Conservation (phyloP, 2,888 invertebrate species). For the Mactromeris polynyma region DNA sequence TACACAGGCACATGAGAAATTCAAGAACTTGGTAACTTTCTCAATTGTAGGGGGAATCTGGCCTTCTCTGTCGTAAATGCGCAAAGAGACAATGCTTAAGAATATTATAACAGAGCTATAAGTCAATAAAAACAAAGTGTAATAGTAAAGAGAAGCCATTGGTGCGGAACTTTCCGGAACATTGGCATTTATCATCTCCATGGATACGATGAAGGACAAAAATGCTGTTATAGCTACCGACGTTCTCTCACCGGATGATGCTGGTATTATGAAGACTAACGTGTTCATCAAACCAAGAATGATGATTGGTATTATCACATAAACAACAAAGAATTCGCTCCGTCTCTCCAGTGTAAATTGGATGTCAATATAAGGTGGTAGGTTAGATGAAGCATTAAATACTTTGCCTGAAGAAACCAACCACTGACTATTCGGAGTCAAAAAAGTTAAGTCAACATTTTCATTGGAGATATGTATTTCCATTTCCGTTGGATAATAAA, state of each 20-base stretch:
- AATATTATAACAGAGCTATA: too few relatives aligned
- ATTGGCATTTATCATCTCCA: slow-evolving; percentile 52
- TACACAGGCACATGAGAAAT: not conserved
- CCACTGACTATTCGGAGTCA: slow-evolving; percentile 11
- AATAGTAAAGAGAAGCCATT: slow-evolving; percentile 51
- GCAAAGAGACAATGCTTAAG: slow-evolving; percentile 43
- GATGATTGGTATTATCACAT: slow-evolving; percentile 51
- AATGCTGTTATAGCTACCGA: slow-evolving; percentile 62
- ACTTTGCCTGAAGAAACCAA: not conserved
- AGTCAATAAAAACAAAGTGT: too few relatives aligned
- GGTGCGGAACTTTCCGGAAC: slow-evolving; percentile 64
- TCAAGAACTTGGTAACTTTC: not conserved
- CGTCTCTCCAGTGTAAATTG: slow-evolving; percentile 42
- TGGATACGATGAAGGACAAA: slow-evolving; percentile 63
- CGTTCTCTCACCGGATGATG: slow-evolving; percentile 56
- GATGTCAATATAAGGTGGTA: not conserved
- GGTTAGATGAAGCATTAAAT: not conserved
- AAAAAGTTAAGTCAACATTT: not conserved
- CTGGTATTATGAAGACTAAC: slow-evolving; percentile 54
- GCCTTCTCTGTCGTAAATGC: slow-evolving; percentile 38
- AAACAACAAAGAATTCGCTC: slow-evolving; percentile 43
- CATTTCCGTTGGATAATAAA: not conserved
- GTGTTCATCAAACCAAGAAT: slow-evolving; percentile 47
- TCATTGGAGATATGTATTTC: not conserved
- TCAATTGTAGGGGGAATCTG: not conserved